Percentiles rank a stretch among this genome's conserved stretches.
Evolutionary conservation across 2,888 invertebrate species (phyloP).

Genomic region (Lymantria dispar): DNA sequence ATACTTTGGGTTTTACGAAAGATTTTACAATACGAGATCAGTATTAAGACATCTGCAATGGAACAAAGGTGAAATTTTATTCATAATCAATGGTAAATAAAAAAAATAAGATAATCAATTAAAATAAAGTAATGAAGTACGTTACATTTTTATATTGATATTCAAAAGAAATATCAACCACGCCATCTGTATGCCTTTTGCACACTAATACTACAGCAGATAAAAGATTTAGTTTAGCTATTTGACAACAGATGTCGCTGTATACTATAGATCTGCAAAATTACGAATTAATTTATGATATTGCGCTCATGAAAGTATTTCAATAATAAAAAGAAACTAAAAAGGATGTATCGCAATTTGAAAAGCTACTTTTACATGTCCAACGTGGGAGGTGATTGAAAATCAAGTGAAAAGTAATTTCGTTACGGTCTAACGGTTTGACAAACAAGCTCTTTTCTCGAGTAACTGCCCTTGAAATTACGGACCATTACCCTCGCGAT

Average conservation of each 20-base stretch:
- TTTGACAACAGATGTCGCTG: slow-evolving; percentile 23
- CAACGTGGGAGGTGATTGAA: slow-evolving; percentile 45
- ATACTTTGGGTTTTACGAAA: too few relatives aligned
- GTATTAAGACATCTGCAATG: too few relatives aligned
- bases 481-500: slow-evolving; percentile 38
- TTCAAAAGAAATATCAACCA: not conserved
- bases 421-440: slow-evolving; percentile 45
- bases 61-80: too few relatives aligned
- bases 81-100: too few relatives aligned
- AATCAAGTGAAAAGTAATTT: slow-evolving; percentile 58
- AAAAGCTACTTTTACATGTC: slow-evolving; percentile 17
- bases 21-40: too few relatives aligned
- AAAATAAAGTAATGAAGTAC: too few relatives aligned
- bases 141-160: too few relatives aligned
- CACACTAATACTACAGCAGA: slow-evolving; percentile 2
- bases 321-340: slow-evolving; percentile 3
- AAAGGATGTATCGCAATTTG: slow-evolving; percentile 2
- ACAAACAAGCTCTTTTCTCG: slow-evolving; percentile 48
- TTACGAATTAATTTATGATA: not conserved
- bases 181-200: slow-evolving; percentile 14
- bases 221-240: slow-evolving; percentile 11
- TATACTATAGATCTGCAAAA: not conserved
- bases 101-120: too few relatives aligned
- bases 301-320: not conserved
- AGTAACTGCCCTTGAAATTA: slow-evolving; percentile 54